These are phyloP conservation scores for Spatulosminthurus flaviceps DNA, from an alignment of 2,888 invertebrate genomes.

Conservation along the genomic window DNA sequence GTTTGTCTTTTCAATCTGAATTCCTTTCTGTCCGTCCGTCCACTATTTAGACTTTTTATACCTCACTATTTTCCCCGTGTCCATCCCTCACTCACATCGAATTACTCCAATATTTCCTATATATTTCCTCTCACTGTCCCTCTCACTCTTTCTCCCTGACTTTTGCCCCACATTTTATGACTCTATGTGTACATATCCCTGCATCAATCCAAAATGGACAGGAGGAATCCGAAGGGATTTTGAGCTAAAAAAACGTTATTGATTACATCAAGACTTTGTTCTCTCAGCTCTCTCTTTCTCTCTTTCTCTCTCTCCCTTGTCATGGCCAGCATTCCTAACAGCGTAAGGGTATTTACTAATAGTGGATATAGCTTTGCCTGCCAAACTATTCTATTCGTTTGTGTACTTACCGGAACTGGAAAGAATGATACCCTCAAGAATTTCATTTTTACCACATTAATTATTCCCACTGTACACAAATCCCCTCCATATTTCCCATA, in stretches of 20 bases:
- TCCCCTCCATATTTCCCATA: too few relatives aligned
- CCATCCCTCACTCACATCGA: slow-evolving; percentile 42
- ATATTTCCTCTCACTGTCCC: slow-evolving; percentile 37
- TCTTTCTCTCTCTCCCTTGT: not conserved
- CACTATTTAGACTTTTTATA: slow-evolving; percentile 30
- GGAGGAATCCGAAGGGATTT: slow-evolving; percentile 32
- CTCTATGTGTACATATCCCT: not conserved
- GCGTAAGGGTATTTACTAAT: too few relatives aligned
- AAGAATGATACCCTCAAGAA: too few relatives aligned
- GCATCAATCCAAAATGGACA: slow-evolving; percentile 19
- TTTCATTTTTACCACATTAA: too few relatives aligned
- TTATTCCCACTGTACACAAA: too few relatives aligned
- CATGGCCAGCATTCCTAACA: too few relatives aligned
- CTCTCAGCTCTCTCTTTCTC: not conserved
- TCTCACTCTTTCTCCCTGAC: slow-evolving; percentile 7
- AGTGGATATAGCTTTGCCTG: too few relatives aligned
- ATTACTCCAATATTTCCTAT: slow-evolving; percentile 27
- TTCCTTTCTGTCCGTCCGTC: slow-evolving; percentile 53
- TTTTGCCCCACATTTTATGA: slow-evolving; percentile 4
- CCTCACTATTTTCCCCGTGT: slow-evolving; percentile 38
- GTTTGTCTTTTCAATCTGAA: slow-evolving; percentile 49
- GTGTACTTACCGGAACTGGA: too few relatives aligned
- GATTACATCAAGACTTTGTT: not conserved
- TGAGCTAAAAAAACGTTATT: not conserved
- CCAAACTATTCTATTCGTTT: too few relatives aligned